Percentiles rank a stretch among this genome's conserved stretches.
phyloP scores from a whole-genome alignment of 2,888 invertebrate species.

The Synanthedon myopaeformis region DNA sequence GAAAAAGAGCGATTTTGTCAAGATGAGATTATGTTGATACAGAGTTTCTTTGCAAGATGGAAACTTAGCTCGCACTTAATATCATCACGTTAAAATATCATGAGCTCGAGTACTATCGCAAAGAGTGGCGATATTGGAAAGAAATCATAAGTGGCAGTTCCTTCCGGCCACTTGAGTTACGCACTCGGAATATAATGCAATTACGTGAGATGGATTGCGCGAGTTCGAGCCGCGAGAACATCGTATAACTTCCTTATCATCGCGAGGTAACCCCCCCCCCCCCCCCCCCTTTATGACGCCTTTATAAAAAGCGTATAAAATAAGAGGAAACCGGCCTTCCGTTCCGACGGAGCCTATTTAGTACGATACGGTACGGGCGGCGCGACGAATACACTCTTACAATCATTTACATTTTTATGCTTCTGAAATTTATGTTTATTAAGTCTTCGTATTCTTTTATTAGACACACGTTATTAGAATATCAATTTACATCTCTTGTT shows the following conservation, averaged over 20 bases:
- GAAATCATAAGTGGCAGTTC: constrained; percentile 29
- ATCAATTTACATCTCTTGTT: too few species aligned
- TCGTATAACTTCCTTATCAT: constrained; percentile 41
- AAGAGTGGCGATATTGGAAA: constrained; percentile 29
- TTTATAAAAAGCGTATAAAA: constrained; percentile 37
- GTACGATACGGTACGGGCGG: constrained; percentile 1
- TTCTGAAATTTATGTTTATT: not conserved
- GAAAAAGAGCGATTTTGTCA: too few species aligned
- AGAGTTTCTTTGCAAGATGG: too few species aligned
- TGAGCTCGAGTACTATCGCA: constrained; percentile 7
- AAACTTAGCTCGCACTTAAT: too few species aligned
- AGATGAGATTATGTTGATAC: too few species aligned
- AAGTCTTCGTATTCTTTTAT: not conserved
- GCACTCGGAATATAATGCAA: constrained; percentile 49
- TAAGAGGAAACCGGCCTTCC: constrained; percentile 8
- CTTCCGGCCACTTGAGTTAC: constrained; percentile 27
- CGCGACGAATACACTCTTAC: not conserved
- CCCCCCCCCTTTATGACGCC: constrained; percentile 32
- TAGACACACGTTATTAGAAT: too few species aligned
- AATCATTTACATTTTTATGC: constrained; percentile 1
- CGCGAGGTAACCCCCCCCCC: constrained; percentile 16
- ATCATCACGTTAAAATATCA: too few species aligned
- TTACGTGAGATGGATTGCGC: constrained; percentile 48
- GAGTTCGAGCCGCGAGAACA: constrained; percentile 32
- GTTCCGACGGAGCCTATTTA: constrained; percentile 6